phyloP scores from a whole-genome alignment of 2,888 invertebrate genomes.

The Thecocarcelia acutangulata region DNA sequence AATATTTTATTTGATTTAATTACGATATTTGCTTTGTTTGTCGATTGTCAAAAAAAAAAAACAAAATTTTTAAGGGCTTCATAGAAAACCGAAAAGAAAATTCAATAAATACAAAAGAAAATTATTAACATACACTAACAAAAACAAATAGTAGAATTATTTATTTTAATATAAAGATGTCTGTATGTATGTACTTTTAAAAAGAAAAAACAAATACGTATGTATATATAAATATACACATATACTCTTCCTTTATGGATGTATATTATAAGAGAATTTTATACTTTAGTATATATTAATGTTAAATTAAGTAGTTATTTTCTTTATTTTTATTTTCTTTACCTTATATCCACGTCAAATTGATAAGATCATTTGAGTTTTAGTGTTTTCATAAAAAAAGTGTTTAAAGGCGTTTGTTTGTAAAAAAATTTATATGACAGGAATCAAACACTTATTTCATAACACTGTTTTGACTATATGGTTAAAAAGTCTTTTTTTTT shows the following conservation, averaged over 20 bases:
- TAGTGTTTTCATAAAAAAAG: not conserved
- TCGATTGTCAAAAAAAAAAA: conserved; percentile 82
- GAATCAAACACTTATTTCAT: no score
- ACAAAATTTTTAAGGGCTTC: conserved; percentile 64
- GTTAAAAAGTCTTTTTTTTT: no score
- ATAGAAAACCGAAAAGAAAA: conserved; percentile 38
- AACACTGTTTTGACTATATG: no score
- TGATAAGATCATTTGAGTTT: not conserved
- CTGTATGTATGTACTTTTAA: not conserved
- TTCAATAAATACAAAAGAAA: conserved; percentile 44
- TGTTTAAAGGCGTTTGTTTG: no score
- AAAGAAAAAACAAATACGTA: conserved; percentile 18
- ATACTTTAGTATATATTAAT: conserved; percentile 43
- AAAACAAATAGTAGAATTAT: conserved; percentile 35
- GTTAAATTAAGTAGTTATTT: conserved; percentile 27
- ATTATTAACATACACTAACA: conserved; percentile 36
- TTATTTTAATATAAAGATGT: conserved; percentile 14
- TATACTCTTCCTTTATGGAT: conserved; percentile 14
- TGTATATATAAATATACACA: conserved; percentile 14
- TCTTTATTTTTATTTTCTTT: conserved; percentile 1
- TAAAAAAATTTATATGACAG: no score
- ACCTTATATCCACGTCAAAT: conserved; percentile 4
- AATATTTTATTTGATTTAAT: conserved; percentile 59
- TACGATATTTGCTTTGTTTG: conserved; percentile 76
- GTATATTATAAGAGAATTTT: conserved; percentile 42